Evolutionary conservation across 2,888 invertebrate genomes (phyloP), one percentile per base, ranked within the genome.

Genomic region (Pasiphila rectangulata): DNA sequence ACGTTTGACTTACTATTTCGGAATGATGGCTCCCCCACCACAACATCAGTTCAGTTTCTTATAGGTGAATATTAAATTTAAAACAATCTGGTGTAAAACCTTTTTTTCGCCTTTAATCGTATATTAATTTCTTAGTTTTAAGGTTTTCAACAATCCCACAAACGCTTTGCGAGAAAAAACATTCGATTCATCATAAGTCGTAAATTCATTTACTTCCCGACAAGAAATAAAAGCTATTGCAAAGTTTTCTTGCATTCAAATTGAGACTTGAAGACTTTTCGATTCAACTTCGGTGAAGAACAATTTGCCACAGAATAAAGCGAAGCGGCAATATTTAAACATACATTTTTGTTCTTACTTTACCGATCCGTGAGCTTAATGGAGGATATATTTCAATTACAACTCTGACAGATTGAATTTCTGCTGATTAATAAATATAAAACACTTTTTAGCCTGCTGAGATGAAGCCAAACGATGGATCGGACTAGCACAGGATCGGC

Each of bases 191-290:
- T 73, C 67, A 70, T 65, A 68, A 77, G 73, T 73, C 72, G 75
- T 79, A 79, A 82, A 81, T 82, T 81, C 69, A 80, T 80, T 83
- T 78, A 75, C 71, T 79, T 74, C 71, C 71, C 72, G 69, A 69
- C 75, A 72, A 73, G 70, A 66, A 82, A 81, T 83, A 79, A 85
- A 83, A 81, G 77, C 76, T 70, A 76, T 78, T 72, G 77, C 73
- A 72, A 83, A 83, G 75, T 84, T 84, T 79, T 67, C 64, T 73
- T 79, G 82, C 79, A 82, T 80, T 79, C 75, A 78, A 83, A 84
- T 80, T 76, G 79, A 75, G 76, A 70, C 73, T 74, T 69, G 70
- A 71, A 79, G 77, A 72, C 74, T 76, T 81, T 81, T 81, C 79
- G 75, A 84, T 83, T 74, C 72, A 79, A 82, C 75, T 83, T 83